Evolutionary conservation across 2,888 invertebrate species (phyloP), one percentile per base, ranked within the genome.

Genomic region (Oxycera nigricornis): DNA sequence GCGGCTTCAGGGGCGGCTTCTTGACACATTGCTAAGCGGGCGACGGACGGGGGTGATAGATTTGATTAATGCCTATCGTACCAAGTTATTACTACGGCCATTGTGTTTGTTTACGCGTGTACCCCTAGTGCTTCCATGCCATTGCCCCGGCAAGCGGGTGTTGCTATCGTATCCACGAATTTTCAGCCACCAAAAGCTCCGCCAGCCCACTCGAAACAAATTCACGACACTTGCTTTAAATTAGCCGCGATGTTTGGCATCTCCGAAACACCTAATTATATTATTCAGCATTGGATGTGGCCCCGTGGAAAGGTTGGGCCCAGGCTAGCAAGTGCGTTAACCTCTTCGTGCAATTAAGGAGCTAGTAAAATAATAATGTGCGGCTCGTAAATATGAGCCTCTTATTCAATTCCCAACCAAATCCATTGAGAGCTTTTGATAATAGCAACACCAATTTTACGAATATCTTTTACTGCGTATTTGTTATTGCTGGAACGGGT

Each of bases 51-150:
- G 35, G 62, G 62, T 62, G 35, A 20, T 41, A 26, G 65, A 20
- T 41, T 65, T 65, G 65, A 65, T 65, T 65, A 35, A 65, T 65
- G 35, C 24, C 39, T 41, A 7, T 39, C 65, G 41, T 39, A 35
- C 9, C n/a, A 41, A 17, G 41, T 65, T 39, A 41, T 65, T 65
- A 65, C 28, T 65, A 41, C 24, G 65, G 65, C 24, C 65, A 41
- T 65, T 41, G 65, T 65, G 41, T 39, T 61, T 61, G 31, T 61
- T 61, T 65, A 65, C 41, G 39, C 14, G 30, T 26, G 65, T 30
- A 65, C 65, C 24, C 41, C n/a, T 1, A 28, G 59, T n/a, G 41
- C 41, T 65, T 26, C 24, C 17, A 41, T 65, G 65, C 39, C 39
- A 65, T 41, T 65, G 65, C 65, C 65, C 65, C 65, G 9, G 65